Conservation (phyloP, 2,797 vertebrate genomes). For the Tapera naevia region DNA sequence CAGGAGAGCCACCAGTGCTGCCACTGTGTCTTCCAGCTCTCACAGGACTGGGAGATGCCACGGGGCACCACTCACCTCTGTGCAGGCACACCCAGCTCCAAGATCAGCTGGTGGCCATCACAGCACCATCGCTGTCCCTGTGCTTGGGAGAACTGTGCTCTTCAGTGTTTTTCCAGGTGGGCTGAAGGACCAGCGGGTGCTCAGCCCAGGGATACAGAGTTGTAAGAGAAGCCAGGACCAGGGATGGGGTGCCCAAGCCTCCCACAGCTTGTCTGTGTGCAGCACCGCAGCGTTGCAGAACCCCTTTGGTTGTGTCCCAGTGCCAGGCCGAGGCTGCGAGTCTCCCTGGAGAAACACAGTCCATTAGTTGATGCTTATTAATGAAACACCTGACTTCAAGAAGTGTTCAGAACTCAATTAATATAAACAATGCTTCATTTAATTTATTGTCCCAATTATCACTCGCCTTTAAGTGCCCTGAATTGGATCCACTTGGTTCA, state of each 20-base stretch:
- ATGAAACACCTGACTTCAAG: neutral
- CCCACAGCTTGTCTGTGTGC: neutral
- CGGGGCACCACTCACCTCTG: neutral
- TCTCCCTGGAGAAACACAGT: neutral
- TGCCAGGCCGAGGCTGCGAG: rapidly evolving
- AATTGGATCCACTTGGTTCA: too few species aligned
- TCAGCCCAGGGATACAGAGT: rapidly evolving
- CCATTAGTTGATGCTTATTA: neutral
- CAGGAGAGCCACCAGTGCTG: rapidly evolving
- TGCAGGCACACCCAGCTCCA: neutral
- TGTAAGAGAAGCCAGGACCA: neutral
- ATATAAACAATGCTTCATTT: neutral
- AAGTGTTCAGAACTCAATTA: neutral
- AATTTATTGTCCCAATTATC: neutral
- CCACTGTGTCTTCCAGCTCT: rapidly evolving
- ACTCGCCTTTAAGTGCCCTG: neutral
- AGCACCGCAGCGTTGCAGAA: neutral
- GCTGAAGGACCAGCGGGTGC: neutral
- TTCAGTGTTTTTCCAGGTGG: neutral
- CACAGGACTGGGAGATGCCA: rapidly evolving
- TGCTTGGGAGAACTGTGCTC: neutral
- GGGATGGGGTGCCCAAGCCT: neutral
- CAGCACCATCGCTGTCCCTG: neutral
- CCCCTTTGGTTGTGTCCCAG: neutral
- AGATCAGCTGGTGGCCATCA: neutral